Percentiles rank a stretch among this genome's conserved stretches.
Conservation (phyloP, 2,797 vertebrate genomes). For the Todus mexicanus region DNA sequence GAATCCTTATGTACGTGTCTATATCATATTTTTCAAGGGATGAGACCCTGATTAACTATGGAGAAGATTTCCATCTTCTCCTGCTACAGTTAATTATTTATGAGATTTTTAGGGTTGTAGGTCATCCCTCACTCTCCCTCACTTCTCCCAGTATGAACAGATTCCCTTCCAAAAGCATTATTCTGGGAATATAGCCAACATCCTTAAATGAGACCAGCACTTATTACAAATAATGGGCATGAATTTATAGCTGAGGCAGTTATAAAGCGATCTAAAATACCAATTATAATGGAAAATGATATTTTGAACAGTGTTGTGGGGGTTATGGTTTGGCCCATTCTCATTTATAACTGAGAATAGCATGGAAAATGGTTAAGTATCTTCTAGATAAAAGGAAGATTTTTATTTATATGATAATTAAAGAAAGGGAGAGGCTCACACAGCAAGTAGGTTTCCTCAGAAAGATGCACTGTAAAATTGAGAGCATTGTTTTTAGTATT, state of each 20-base stretch:
- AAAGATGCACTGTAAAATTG: neutral
- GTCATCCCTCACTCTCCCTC: neutral
- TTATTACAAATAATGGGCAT: conserved; percentile 48
- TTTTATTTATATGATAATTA: neutral
- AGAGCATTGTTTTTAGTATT: neutral
- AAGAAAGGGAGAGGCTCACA: neutral
- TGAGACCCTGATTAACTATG: neutral
- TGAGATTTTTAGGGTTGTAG: neutral
- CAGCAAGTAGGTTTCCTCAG: neutral
- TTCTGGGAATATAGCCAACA: conserved; percentile 51
- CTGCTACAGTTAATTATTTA: neutral
- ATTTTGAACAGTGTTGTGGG: neutral
- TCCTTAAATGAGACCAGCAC: conserved; percentile 10
- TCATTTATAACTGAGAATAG: conserved; percentile 33
- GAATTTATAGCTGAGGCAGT: conserved; percentile 35
- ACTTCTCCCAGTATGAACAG: neutral
- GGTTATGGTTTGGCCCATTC: neutral
- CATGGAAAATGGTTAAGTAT: neutral
- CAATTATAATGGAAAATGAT: conserved; percentile 47
- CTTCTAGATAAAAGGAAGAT: neutral
- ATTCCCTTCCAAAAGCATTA: conserved; percentile 43
- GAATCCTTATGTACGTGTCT: neutral
- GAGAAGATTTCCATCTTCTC: neutral
- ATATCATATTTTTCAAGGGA: neutral
- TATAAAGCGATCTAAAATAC: conserved; percentile 42